Percentiles rank a stretch among this genome's conserved stretches.
Evolutionary conservation across 2,113 vertebrate species (phyloP).

Genomic region (Reinhardtius hippoglossoides): DNA sequence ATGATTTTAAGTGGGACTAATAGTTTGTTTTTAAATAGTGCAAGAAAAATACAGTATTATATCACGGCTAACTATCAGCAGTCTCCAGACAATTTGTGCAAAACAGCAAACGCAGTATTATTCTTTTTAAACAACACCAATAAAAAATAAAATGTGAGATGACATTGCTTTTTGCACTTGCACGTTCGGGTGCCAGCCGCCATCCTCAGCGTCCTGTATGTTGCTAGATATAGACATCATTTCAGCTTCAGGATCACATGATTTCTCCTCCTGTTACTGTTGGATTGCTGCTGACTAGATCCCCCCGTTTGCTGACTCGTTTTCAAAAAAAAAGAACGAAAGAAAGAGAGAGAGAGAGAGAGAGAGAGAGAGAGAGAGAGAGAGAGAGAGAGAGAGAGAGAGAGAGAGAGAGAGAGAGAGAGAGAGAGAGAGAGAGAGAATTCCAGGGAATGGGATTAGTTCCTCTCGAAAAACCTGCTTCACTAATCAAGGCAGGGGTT

Average conservation of each 20-base stretch:
- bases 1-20: conserved; percentile 95
- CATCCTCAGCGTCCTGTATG: conserved; percentile 42
- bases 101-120: no score
- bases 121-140: not conserved
- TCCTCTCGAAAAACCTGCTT: conserved; percentile 72
- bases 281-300: conserved; percentile 44
- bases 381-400: no score
- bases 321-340: conserved; percentile 2
- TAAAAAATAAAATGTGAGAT: conserved; percentile 5
- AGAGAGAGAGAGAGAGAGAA: conserved; percentile 12
- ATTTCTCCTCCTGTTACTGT: conserved; percentile 38
- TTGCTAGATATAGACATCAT: conserved; percentile 24
- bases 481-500: conserved; percentile 69
- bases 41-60: conserved; percentile 27
- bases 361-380: conserved; percentile 5
- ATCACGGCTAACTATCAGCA: not conserved
- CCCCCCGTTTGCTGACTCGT: conserved; percentile 60
- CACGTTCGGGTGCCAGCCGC: conserved; percentile 40
- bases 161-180: conserved; percentile 46
- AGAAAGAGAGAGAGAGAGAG: not conserved
- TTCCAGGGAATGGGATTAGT: conserved; percentile 64
- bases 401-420: not conserved
- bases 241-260: conserved; percentile 27
- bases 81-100: no score
- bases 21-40: conserved; percentile 26